Evolutionary conservation across 2,888 invertebrate species (phyloP).

Genomic region (Catocala fraxini): DNA sequence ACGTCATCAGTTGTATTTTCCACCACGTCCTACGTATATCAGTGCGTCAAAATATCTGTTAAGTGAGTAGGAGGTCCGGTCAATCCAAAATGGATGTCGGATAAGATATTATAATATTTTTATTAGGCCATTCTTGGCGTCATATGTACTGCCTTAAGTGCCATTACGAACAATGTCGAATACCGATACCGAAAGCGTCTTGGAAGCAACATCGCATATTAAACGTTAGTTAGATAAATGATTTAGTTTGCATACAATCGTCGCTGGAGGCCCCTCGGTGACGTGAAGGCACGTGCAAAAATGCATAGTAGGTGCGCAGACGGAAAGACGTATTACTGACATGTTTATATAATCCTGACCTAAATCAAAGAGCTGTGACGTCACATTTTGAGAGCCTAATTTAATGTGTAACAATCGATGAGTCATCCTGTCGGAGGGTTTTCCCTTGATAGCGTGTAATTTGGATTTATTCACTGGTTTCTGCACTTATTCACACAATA

Average conservation of each 20-base stretch:
- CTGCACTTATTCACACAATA: too few relatives aligned
- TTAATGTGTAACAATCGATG: slow-evolving; percentile 21
- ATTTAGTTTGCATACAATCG: slow-evolving; percentile 78
- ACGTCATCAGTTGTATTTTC: slow-evolving; percentile 14
- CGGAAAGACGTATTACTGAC: slow-evolving; percentile 33
- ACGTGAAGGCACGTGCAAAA: slow-evolving; percentile 70
- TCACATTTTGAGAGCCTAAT: slow-evolving; percentile 17
- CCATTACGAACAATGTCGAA: slow-evolving; percentile 45
- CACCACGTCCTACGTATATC: slow-evolving; percentile 1
- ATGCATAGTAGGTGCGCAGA: slow-evolving; percentile 58
- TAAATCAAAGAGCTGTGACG: slow-evolving; percentile 30
- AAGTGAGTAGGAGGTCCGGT: neutral
- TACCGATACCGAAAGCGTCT: slow-evolving; percentile 57
- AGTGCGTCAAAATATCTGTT: slow-evolving; percentile 13
- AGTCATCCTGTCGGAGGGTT: slow-evolving; percentile 10
- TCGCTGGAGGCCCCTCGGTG: slow-evolving; percentile 51
- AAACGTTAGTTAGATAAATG: slow-evolving; percentile 60
- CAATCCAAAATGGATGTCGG: slow-evolving; percentile 7
- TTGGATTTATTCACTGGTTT: too few relatives aligned
- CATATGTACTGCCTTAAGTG: slow-evolving; percentile 18
- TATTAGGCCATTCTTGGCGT: slow-evolving; percentile 6
- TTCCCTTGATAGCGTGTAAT: slow-evolving; percentile 2
- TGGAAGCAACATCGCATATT: slow-evolving; percentile 52
- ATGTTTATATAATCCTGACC: slow-evolving; percentile 57
- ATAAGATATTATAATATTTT: slow-evolving; percentile 2